Percentiles rank a stretch among this genome's conserved stretches.
These are phyloP conservation scores for Microctonus aethiopoides DNA, from an alignment of 2,888 invertebrate genomes.

Conservation along the genomic window DNA sequence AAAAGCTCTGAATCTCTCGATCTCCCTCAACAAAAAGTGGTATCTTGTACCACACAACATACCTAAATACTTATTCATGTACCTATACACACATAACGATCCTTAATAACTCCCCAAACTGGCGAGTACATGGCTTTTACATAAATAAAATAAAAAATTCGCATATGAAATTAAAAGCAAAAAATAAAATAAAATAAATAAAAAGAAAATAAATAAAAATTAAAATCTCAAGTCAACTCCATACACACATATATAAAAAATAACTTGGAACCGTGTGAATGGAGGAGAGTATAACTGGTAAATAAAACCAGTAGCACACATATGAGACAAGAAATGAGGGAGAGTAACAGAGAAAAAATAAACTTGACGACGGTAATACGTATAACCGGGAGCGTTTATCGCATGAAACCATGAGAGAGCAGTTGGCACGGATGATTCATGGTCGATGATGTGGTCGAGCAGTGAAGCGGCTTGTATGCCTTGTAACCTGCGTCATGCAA, in stretches of 20 bases:
- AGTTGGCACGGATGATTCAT: constrained; percentile 64
- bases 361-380: not conserved
- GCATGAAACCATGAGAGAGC: constrained; percentile 60
- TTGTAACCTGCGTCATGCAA: constrained; percentile 62
- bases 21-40: constrained; percentile 13
- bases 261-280: constrained; percentile 23
- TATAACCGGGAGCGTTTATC: constrained; percentile 55
- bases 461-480: constrained; percentile 14
- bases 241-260: constrained; percentile 26
- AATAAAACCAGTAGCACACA: constrained; percentile 19
- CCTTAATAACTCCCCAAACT: constrained; percentile 23
- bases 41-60: not conserved
- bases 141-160: not conserved
- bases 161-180: not conserved
- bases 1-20: not conserved
- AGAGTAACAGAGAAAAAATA: not conserved
- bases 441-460: constrained; percentile 37
- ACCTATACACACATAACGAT: constrained; percentile 1
- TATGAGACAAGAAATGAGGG: not conserved
- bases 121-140: not conserved
- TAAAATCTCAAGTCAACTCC: no score
- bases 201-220: no score
- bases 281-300: constrained; percentile 19
- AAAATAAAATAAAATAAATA: not conserved
- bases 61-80: not conserved